Evolutionary conservation across 2,797 vertebrate genomes (phyloP).

Genomic region (Coluber constrictor): DNA sequence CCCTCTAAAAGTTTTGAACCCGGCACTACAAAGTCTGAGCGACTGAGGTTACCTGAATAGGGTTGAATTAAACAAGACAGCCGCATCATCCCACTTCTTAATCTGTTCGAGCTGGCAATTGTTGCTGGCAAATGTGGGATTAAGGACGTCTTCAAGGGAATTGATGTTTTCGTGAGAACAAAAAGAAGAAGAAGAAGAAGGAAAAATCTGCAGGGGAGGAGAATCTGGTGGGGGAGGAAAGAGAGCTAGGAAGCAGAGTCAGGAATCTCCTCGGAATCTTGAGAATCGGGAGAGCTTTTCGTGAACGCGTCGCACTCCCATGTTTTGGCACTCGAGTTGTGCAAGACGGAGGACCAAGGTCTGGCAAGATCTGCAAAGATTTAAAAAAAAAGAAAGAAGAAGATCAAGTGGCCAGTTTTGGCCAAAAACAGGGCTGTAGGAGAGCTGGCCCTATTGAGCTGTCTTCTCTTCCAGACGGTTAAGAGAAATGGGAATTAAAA

Average conservation of each 20-base stretch:
- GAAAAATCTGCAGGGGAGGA: not conserved
- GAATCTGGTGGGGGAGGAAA: not conserved
- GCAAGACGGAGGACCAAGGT: conserved; percentile 58
- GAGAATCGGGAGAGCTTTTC: conserved; percentile 86
- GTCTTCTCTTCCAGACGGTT: not conserved
- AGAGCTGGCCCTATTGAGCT: not conserved
- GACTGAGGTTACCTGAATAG: conserved; percentile 94
- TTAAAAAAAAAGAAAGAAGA: not conserved
- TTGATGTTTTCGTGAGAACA: conserved; percentile 96
- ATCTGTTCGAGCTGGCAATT: conserved; percentile 98
- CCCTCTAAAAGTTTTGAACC: conserved; percentile 91
- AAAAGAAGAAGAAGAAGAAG: conserved; percentile 76
- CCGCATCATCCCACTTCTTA: conserved; percentile 96
- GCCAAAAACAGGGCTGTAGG: not conserved
- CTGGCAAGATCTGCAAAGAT: conserved; percentile 25
- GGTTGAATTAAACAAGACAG: conserved; percentile 99
- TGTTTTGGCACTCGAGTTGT: conserved; percentile 88
- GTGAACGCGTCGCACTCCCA: conserved; percentile 88
- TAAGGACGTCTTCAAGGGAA: conserved; percentile 99
- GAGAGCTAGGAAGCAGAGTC: conserved; percentile 39
- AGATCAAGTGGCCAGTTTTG: not conserved
- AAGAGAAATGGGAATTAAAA: not conserved
- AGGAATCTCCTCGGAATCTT: conserved; percentile 88
- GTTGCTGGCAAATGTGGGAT: conserved; percentile 98
- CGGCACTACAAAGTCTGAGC: conserved; percentile 95